phyloP scores from a whole-genome alignment of 2,113 vertebrate species.

The Dicaeum eximium region DNA sequence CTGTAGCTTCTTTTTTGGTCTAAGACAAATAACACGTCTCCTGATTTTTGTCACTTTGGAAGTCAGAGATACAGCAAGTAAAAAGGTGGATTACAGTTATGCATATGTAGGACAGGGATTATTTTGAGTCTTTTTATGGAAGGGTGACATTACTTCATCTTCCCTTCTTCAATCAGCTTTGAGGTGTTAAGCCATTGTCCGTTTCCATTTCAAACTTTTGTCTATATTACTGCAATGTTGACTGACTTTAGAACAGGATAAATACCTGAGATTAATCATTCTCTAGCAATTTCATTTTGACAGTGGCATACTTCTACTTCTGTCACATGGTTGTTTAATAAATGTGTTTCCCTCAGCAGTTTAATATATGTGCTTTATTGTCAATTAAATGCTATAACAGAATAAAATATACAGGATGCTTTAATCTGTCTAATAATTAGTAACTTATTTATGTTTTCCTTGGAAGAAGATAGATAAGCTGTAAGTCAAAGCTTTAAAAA shows the following conservation, averaged over 20 bases:
- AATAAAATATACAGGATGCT: background rate
- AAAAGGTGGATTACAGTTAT: background rate
- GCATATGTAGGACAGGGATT: background rate
- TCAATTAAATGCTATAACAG: background rate
- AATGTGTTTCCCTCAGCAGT: background rate
- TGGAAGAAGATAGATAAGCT: background rate
- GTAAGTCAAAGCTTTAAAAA: background rate
- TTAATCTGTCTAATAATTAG: background rate
- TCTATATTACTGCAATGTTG: background rate
- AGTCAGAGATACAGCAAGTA: background rate
- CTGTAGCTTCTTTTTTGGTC: background rate
- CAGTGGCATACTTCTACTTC: background rate
- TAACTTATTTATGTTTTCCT: background rate
- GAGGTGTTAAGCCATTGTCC: background rate
- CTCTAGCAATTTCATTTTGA: background rate
- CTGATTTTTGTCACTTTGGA: background rate
- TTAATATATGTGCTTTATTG: background rate
- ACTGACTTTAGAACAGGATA: background rate
- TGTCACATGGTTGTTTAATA: background rate
- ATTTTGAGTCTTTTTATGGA: background rate
- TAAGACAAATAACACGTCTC: background rate
- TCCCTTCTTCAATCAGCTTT: background rate
- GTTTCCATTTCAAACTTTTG: background rate
- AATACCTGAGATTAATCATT: background rate
- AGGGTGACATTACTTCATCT: background rate